Base-by-base conservation (phyloP, 30 jellyfish, hydroid and myxozoan species). In the Hydractinia symbiolongicarpus region DNA sequence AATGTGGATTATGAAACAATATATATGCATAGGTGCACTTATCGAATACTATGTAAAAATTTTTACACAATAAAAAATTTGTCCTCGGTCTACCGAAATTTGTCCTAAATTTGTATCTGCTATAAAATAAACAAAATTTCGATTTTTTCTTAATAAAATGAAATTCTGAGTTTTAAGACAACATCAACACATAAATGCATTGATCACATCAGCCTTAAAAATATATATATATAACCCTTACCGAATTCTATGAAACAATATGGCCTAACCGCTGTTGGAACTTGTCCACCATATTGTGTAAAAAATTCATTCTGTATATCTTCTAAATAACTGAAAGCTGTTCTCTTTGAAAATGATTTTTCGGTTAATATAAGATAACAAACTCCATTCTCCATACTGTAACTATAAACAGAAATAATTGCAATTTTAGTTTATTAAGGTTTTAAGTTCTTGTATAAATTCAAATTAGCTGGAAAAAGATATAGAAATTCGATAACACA, bases 221-320 rank as follows among this genome's bases (percentile, higher is more conserved):
- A 75, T 0, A 10, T 11, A 10, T 74, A 74, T 57, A 58, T 58
- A 64, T n/a, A 4, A 64, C 4, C 74, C 58, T 54, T 81, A 93
- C 99, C 99, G 77, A 93, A 93, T 81, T 93, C 99, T 61, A 93
- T 93, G 69, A 88, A 93, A 54, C 95, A 93, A 78, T 93, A 93
- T 5, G 99, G 99, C 82, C 99, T 71, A 21, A 94, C 78, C 4
- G 99, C 99, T 13, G 96, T 93, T 19, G 96, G 97, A 56, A 93
- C 94, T 60, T 88, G 81, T 62, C 95, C 96, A 20, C 95, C 94
- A 84, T 87, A 88, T 61, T 87, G 95, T 77, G 89, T 84, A 60
- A 73, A 75, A 78, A 93, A 93, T 76, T 93, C 99, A 77, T 87
- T 60, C 66, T 88, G 96, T 53, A 93, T 87, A 73, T 93, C 99